A percentile compares a stretch with the other conserved stretches of the same genome.
phyloP scores from a whole-genome alignment of 2,888 invertebrate species.

The Scaptodrosophila latifasciaeformis region DNA sequence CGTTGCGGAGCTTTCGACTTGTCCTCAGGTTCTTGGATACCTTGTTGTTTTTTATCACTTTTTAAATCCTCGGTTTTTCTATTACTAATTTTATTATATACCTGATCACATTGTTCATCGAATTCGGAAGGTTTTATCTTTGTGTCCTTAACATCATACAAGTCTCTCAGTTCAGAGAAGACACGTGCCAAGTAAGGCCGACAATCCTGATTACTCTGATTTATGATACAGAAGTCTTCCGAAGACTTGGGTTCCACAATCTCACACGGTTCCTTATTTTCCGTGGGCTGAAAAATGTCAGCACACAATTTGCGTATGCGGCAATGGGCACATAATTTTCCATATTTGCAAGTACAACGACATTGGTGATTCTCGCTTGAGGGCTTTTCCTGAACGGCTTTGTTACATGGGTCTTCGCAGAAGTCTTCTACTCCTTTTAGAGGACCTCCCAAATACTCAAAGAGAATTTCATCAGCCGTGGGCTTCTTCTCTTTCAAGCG shows the following conservation, averaged over 20 bases:
- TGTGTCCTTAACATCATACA: conserved; percentile 61
- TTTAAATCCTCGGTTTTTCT: not conserved
- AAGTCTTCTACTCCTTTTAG: conserved; percentile 20
- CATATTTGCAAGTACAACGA: conserved; percentile 61
- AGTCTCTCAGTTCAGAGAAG: conserved; percentile 68
- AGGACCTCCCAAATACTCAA: conserved; percentile 52
- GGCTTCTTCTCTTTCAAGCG: conserved; percentile 57
- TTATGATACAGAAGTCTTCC: conserved; percentile 46
- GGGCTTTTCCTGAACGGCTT: not conserved
- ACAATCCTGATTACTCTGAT: conserved; percentile 49
- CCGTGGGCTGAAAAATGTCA: conserved; percentile 51
- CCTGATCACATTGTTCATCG: conserved; percentile 38
- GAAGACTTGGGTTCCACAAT: conserved; percentile 33
- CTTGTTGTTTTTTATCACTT: too few relatives aligned
- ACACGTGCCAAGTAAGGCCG: conserved; percentile 69
- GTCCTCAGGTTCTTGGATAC: not conserved
- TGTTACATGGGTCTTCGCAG: conserved; percentile 38
- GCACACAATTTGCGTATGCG: conserved; percentile 64
- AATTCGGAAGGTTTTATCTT: conserved; percentile 27
- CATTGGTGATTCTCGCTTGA: conserved; percentile 19
- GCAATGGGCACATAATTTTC: conserved; percentile 67
- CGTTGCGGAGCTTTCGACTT: not conserved
- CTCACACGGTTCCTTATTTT: conserved; percentile 15
- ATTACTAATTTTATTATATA: not conserved
- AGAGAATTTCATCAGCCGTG: conserved; percentile 63